Conservation (phyloP, 2,113 vertebrate genomes). For the Dendrocopos noguchii region DNA sequence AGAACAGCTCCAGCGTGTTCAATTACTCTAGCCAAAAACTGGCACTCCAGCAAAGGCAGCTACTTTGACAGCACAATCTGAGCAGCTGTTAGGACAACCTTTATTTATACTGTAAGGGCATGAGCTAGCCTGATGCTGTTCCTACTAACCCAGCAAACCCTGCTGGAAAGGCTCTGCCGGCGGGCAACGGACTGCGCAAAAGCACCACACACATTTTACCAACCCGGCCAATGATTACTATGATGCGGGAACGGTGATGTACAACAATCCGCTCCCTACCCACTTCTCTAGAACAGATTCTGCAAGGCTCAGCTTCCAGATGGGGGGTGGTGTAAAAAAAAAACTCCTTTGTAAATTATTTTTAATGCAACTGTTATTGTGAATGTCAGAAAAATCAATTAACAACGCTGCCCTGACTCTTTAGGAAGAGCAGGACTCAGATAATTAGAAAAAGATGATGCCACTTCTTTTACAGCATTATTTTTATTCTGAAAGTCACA, state of each 20-base stretch:
- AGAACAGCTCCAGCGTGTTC: constrained; percentile 1
- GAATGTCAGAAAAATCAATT: constrained; percentile 72
- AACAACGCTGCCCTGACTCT: constrained; percentile 64
- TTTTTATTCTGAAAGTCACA: constrained; percentile 45
- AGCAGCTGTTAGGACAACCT: constrained; percentile 57
- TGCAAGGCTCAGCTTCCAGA: constrained; percentile 28
- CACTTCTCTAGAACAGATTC: constrained; percentile 21
- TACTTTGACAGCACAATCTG: background rate
- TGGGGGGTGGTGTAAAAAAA: background rate
- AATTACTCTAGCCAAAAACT: constrained; percentile 46
- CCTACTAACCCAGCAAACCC: background rate
- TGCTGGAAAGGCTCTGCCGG: background rate
- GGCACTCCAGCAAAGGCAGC: constrained; percentile 20
- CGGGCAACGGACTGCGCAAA: constrained; percentile 18
- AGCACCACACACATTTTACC: constrained; percentile 12
- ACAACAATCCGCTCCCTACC: constrained; percentile 48
- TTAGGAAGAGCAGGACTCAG: constrained; percentile 31
- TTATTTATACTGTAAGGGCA: constrained; percentile 37
- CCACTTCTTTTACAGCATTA: constrained; percentile 25
- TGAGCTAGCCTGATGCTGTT: background rate
- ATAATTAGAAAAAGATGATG: constrained; percentile 59
- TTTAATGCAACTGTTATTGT: constrained; percentile 62
- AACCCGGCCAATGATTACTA: constrained; percentile 36
- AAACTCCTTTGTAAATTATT: constrained; percentile 58
- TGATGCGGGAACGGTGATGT: background rate